A percentile compares a stretch with the other conserved stretches of the same genome.
Conservation (phyloP, 2,888 invertebrate genomes). For the Chaetogeoica ovagalla region DNA sequence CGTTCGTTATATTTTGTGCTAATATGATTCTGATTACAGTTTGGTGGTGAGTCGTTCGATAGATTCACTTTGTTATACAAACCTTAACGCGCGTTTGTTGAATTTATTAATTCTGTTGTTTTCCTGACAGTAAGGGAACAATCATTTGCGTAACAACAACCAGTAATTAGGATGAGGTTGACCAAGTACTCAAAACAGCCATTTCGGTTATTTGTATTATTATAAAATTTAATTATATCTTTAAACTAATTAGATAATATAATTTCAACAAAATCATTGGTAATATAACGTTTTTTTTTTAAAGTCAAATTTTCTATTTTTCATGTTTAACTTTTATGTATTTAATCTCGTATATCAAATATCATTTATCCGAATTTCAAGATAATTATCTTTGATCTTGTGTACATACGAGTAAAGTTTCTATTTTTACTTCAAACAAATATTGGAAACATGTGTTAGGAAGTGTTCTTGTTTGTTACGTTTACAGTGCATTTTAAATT, state of each 20-base stretch:
- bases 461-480: background rate
- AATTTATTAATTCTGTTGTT: background rate
- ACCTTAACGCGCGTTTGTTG: background rate
- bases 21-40: slow-evolving; percentile 32
- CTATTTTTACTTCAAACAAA: slow-evolving; percentile 1
- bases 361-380: background rate
- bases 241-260: too few species aligned
- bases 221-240: too few species aligned
- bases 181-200: too few species aligned
- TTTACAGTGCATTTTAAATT: background rate
- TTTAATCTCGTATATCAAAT: too few species aligned
- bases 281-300: too few species aligned
- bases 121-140: too few species aligned
- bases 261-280: too few species aligned
- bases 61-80: background rate
- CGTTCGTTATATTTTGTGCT: background rate
- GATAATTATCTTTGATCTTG: background rate
- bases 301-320: too few species aligned
- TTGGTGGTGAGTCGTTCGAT: background rate
- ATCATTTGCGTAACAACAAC: too few species aligned
- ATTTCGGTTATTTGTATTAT: too few species aligned
- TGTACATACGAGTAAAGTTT: background rate
- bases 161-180: too few species aligned
- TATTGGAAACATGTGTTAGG: background rate
- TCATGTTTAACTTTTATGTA: too few species aligned